These are phyloP conservation scores for Todus mexicanus DNA, from an alignment of 2,797 vertebrate species.

Conservation along the genomic window DNA sequence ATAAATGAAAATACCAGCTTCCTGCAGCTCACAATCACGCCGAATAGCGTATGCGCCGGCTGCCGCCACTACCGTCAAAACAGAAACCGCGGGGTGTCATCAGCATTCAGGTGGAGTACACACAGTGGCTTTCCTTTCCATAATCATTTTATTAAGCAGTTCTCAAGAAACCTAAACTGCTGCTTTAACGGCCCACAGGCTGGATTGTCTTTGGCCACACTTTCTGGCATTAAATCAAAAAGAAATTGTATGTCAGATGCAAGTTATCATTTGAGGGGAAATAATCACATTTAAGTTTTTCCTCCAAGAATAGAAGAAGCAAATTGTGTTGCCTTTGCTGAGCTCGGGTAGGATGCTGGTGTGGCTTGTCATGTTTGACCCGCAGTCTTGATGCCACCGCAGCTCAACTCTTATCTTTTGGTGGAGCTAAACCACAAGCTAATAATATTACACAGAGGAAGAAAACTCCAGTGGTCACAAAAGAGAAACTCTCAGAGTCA, in stretches of 20 bases:
- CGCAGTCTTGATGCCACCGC: not conserved
- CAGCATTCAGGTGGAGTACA: not conserved
- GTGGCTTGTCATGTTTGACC: not conserved
- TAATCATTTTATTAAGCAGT: not conserved
- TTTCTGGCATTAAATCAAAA: not conserved
- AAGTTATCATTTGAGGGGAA: not conserved
- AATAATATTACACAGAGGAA: not conserved
- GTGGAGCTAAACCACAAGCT: not conserved
- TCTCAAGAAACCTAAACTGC: not conserved
- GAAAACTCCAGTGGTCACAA: not conserved
- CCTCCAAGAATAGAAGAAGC: not conserved
- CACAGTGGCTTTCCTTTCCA: not conserved
- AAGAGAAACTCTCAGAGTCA: not conserved
- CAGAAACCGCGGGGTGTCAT: not conserved
- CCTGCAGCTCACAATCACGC: conserved; percentile 43
- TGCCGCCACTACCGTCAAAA: conserved; percentile 30
- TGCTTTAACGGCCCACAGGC: not conserved
- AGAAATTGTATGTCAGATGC: fast-evolving
- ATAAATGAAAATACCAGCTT: conserved; percentile 40
- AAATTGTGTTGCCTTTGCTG: fast-evolving
- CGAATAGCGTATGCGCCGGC: not conserved
- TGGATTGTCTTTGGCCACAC: not conserved
- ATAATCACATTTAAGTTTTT: not conserved
- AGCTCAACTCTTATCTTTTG: not conserved
- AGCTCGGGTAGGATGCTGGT: not conserved